Conservation (phyloP, 2,888 invertebrate genomes). For the Ametastegia equiseti region DNA sequence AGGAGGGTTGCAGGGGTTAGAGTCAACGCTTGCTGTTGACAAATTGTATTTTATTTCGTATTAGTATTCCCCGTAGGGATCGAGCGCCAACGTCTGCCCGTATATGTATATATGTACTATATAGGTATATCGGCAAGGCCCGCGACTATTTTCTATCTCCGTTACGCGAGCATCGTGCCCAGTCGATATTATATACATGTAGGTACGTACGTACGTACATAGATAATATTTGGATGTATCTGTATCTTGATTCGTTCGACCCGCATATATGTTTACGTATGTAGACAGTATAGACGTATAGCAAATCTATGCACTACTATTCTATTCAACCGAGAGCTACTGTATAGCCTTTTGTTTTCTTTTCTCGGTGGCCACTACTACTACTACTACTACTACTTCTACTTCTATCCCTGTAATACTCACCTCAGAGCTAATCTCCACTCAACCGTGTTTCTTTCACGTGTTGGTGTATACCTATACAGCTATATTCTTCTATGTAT, state of each 20-base stretch:
- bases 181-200: not conserved
- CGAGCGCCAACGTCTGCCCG: slow-evolving; percentile 37
- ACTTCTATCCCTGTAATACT: not conserved
- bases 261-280: too few relatives aligned
- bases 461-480: too few relatives aligned
- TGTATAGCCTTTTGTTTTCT: slow-evolving; percentile 12
- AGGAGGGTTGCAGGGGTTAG: not conserved
- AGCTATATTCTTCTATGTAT: too few relatives aligned
- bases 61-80: slow-evolving; percentile 43
- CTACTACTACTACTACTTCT: not conserved
- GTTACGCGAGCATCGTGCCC: slow-evolving; percentile 4
- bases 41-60: slow-evolving; percentile 48
- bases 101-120: too few relatives aligned
- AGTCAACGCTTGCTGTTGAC: slow-evolving; percentile 48
- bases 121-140: slow-evolving; percentile 24
- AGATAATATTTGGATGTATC: not conserved
- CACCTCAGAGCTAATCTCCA: slow-evolving; percentile 14
- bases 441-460: not conserved
- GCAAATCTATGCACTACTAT: slow-evolving; percentile 17
- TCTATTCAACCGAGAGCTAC: slow-evolving; percentile 1
- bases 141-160: slow-evolving; percentile 9
- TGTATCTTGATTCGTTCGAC: slow-evolving; percentile 9
- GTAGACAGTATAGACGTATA: too few relatives aligned
- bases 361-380: not conserved
- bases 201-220: not conserved